Base-by-base conservation (phyloP, 2,113 vertebrate genomes). In the Delphinapterus leucas region DNA sequence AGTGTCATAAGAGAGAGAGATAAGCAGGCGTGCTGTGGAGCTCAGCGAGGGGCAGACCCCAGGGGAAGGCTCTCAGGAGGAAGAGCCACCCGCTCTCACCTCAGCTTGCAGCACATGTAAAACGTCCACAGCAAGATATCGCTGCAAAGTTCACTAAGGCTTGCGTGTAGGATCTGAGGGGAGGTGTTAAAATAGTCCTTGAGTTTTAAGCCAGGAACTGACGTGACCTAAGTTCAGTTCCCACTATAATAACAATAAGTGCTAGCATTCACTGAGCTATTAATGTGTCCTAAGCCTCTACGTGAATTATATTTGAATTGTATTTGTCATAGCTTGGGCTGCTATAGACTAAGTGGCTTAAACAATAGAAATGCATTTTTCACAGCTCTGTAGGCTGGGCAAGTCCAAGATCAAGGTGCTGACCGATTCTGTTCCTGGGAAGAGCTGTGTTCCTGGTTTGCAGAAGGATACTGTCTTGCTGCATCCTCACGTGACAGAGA, bases 331-430 rank as follows among this genome's bases (percentile, higher is more conserved):
- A 58, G 26, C 33, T 17, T 9, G n/a, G 80, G 71, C 41, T 61
- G 38, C 14, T 10, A 6, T 7, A 65, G 74, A 81, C 58, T n/a
- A 18, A 92, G 65, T 21, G 44, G 28, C 28, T 93, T 63, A 63
- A 88, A 82, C 65, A 88, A 80, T 44, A 88, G 49, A 92, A 88
- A 88, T 60, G 67, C 58, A 60, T 82, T 67, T 76, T 68, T 88
- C 67, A 88, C 17, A 49, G 47, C 63, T 88, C 23, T 83, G 38
- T 49, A 96, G 68, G 8, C 49, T 38, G 31, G 49, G 31, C 60
- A 82, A 58, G 23, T 53, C 58, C 10, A 61, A 38, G 31, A 7
- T 74, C 31, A 92, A 67, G 68, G 25, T 38, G 85, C 47, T 25
- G 10, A 33, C 18, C 6, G 31, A 7, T 47, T 74, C 67, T 92